Evolutionary conservation across 2,888 invertebrate species (phyloP), one percentile per base, ranked within the genome.

Genomic region (Kuschelorhynchus macadamiae): DNA sequence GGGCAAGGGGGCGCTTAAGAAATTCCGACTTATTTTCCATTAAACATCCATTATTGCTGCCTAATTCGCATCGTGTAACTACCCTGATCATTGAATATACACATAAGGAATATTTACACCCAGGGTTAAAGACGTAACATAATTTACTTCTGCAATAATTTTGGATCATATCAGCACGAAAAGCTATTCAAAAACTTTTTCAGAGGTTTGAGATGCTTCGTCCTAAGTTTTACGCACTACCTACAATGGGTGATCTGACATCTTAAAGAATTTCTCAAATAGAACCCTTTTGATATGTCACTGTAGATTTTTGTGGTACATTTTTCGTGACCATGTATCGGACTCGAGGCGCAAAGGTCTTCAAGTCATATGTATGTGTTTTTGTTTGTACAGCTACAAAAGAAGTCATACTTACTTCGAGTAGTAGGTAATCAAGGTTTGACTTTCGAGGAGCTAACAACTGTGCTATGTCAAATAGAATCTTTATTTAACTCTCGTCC

Each of bases 41-140:
- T 14, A 57, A 57, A 25, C 57, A 46, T 17, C 46, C 57, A 2
- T 32, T 57, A 14, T 4, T 49, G 11, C 30, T 49, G 9, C 49
- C 49, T 7, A 30, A 21, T 12, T 49, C 49, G 3, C 44, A 44
- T 14, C 44, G 44, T 18, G 5, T 44, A 11, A 18, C 44, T 14
- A 4, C 44, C 9, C 5, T 49, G 8, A 49, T 49, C 16, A 49
- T 49, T 5, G 49, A 49, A 49, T 18, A 49, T 42, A 42, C 39
- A 12, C 57, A 44, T 32, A 44, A 32, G 44, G 30, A 11, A n/a
- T 42, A 30, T 14, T 16, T 30, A 12, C 44, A 57, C 30, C 44
- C 44, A 2, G 46, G 57, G 5, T 7, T 44, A 11, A 42, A 44
- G 18, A 41, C 41, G 4, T 25, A 41, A 41, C 55, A 55, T 20